A percentile compares a stretch with the other conserved stretches of the same genome.
phyloP scores from a whole-genome alignment of 2,113 vertebrate genomes.

The Larimichthys polyactis region DNA sequence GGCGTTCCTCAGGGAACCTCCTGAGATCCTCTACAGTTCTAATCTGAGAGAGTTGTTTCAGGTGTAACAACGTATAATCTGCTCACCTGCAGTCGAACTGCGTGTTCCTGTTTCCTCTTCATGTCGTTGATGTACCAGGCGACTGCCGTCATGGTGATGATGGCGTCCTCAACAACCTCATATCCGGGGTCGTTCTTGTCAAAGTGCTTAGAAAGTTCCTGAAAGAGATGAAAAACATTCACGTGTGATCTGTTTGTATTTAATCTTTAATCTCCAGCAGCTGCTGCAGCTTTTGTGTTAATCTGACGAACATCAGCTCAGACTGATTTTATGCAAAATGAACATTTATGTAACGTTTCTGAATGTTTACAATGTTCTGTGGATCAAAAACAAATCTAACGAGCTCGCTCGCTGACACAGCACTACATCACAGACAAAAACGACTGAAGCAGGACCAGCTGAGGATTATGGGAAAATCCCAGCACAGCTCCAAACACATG shows the following conservation, averaged over 20 bases:
- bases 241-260: neutral
- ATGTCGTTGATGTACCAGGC: constrained; percentile 97
- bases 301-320: neutral
- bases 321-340: too few relatives aligned
- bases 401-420: neutral
- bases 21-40: too few relatives aligned
- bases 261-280: neutral
- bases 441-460: neutral
- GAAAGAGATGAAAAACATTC: neutral
- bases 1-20: too few relatives aligned
- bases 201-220: constrained; percentile 93
- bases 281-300: neutral
- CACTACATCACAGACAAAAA: neutral
- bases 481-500: constrained; percentile 49
- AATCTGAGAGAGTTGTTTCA: neutral
- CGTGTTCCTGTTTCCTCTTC: constrained; percentile 94
- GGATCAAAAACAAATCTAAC: neutral
- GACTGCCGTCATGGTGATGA: constrained; percentile 93
- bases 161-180: constrained; percentile 90
- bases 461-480: constrained; percentile 68
- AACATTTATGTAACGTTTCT: too few relatives aligned
- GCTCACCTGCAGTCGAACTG: constrained; percentile 88
- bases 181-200: constrained; percentile 86
- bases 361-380: too few relatives aligned
- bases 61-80: neutral